Evolutionary conservation across 2,113 vertebrate species (phyloP).

Genomic region (Seriola aureovittata): DNA sequence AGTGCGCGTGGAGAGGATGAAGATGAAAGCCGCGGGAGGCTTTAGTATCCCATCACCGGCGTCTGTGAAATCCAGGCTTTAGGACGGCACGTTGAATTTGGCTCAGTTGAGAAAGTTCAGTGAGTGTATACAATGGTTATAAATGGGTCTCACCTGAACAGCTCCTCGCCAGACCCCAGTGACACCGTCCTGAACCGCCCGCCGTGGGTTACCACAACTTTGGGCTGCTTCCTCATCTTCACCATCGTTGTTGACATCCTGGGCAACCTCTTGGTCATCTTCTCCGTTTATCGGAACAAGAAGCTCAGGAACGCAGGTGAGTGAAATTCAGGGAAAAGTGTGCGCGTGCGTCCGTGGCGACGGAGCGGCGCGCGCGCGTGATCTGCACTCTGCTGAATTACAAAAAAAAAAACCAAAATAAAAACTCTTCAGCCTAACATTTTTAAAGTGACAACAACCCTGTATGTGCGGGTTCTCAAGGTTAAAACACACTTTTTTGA

Average conservation of each 20-base stretch:
- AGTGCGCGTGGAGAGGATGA: constrained; percentile 52
- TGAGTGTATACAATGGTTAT: constrained; percentile 80
- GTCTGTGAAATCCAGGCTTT: constrained; percentile 17
- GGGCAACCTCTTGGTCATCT: constrained; percentile 95
- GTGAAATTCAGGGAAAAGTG: constrained; percentile 10
- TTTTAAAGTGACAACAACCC: constrained; percentile 7
- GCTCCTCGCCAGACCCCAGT: constrained; percentile 78
- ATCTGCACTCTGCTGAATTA: background rate
- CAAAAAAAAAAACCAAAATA: constrained; percentile 7
- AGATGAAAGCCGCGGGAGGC: constrained; percentile 64
- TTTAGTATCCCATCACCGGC: constrained; percentile 47
- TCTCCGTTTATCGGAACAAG: constrained; percentile 95
- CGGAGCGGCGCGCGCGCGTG: too few species aligned
- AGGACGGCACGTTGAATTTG: constrained; percentile 54
- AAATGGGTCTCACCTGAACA: constrained; percentile 89
- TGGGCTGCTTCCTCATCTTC: constrained; percentile 93
- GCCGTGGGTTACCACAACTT: constrained; percentile 89
- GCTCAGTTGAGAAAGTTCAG: constrained; percentile 72
- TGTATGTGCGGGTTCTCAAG: too few species aligned
- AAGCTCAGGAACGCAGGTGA: constrained; percentile 93
- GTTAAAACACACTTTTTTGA: background rate
- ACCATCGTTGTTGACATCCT: constrained; percentile 94
- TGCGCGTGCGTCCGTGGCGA: too few species aligned
- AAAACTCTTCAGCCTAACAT: background rate
- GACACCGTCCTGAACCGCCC: constrained; percentile 83